phyloP scores from a whole-genome alignment of 1,140 invertebrate genomes.

The Eurosta solidaginis region DNA sequence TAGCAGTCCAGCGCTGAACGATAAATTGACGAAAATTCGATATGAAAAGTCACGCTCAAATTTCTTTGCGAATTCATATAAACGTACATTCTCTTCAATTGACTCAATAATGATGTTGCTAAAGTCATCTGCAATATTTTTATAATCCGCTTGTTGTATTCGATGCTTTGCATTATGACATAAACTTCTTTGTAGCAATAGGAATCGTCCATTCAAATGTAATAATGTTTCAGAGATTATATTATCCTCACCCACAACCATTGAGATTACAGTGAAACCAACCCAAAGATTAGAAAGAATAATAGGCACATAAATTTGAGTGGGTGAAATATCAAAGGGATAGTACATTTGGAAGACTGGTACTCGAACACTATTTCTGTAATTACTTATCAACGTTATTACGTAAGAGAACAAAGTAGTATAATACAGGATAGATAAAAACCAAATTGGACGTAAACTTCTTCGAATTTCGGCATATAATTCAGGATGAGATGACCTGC shows the following conservation, averaged over 20 bases:
- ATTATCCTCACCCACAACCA: slow-evolving; percentile 46
- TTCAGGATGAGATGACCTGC: slow-evolving; percentile 29
- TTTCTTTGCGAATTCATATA: slow-evolving; percentile 42
- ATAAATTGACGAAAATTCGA: slow-evolving; percentile 48
- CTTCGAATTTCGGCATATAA: slow-evolving; percentile 29
- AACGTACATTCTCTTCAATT: slow-evolving; percentile 39
- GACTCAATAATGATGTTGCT: slow-evolving; percentile 35
- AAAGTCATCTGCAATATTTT: slow-evolving; percentile 40
- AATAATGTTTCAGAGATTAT: slow-evolving; percentile 44
- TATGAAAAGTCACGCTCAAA: slow-evolving; percentile 46
- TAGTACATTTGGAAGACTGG: slow-evolving; percentile 47
- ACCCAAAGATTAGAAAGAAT: slow-evolving; percentile 47
- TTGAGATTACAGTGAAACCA: slow-evolving; percentile 42
- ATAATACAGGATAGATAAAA: slow-evolving; percentile 43
- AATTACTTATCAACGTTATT: slow-evolving; percentile 35
- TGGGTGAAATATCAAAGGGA: slow-evolving; percentile 37
- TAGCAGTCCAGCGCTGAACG: slow-evolving; percentile 42
- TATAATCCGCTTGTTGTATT: slow-evolving; percentile 32
- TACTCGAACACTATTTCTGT: slow-evolving; percentile 35
- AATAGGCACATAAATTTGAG: slow-evolving; percentile 42
- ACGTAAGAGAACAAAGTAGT: slow-evolving; percentile 39
- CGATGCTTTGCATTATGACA: not conserved
- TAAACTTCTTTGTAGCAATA: slow-evolving; percentile 41
- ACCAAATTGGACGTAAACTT: slow-evolving; percentile 1
- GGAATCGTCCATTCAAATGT: slow-evolving; percentile 47